phyloP scores from a whole-genome alignment of 2,113 vertebrate genomes.

The Carlito syrichta region DNA sequence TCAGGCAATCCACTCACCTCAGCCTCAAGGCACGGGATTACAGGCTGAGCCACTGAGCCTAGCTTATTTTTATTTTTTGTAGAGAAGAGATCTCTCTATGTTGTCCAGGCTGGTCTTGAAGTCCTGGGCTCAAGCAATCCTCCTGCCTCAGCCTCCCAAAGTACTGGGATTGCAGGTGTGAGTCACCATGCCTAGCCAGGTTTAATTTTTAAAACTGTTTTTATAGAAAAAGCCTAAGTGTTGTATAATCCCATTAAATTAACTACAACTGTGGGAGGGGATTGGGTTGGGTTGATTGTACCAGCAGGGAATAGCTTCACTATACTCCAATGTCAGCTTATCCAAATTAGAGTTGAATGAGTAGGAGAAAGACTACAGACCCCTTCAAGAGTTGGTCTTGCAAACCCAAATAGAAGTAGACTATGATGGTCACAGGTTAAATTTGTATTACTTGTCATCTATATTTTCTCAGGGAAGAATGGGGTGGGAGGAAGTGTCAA shows the following conservation, averaged over 20 bases:
- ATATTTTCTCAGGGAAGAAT: background rate
- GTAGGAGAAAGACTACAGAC: background rate
- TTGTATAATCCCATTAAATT: background rate
- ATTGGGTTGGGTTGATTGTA: background rate
- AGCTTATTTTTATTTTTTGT: too few species aligned
- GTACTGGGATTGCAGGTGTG: too few species aligned
- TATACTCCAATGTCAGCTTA: background rate
- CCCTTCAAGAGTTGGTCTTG: background rate
- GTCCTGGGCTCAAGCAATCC: too few species aligned
- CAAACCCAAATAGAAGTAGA: background rate
- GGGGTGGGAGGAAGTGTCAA: too few species aligned
- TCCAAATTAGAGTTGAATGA: background rate
- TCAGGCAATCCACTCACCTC: too few species aligned
- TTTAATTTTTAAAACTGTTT: background rate
- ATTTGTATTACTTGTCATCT: background rate
- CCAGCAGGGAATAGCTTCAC: background rate
- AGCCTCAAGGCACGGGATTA: too few species aligned
- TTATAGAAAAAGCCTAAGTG: background rate
- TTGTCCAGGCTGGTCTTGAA: too few species aligned
- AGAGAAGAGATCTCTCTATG: too few species aligned
- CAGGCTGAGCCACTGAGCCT: too few species aligned
- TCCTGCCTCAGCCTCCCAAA: too few species aligned
- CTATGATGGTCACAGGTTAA: background rate
- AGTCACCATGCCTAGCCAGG: too few species aligned
- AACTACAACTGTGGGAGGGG: background rate